These are phyloP conservation scores for Cyphomyrus plagiostoma DNA, from an alignment of 2,113 vertebrate genomes.

Conservation along the genomic window DNA sequence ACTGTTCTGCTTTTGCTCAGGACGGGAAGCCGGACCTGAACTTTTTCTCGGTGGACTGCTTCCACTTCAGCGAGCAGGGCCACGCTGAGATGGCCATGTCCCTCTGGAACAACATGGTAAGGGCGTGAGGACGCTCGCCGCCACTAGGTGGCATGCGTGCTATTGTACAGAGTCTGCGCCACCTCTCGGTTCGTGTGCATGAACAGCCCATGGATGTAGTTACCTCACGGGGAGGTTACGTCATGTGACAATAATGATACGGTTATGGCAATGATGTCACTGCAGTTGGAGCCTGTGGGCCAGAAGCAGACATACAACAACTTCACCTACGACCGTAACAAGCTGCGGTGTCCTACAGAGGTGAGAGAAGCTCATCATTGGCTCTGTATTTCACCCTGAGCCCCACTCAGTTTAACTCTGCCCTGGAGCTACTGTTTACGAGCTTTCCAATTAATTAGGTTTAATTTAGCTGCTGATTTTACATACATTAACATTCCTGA, in stretches of 20 bases:
- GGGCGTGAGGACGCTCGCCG: neutral
- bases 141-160: neutral
- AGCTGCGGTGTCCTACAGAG: constrained; percentile 73
- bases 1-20: constrained; percentile 48
- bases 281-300: constrained; percentile 79
- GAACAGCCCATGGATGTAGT: too few species aligned
- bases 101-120: constrained; percentile 95
- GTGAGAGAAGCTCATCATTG: constrained; percentile 56
- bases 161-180: neutral
- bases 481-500: neutral
- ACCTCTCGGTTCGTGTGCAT: neutral
- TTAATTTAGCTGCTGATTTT: neutral
- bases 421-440: neutral
- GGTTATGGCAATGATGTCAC: constrained; percentile 30
- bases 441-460: neutral
- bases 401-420: neutral
- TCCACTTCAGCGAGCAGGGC: constrained; percentile 77
- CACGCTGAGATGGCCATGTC: constrained; percentile 78
- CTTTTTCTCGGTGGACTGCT: constrained; percentile 82
- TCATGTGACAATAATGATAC: neutral
- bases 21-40: constrained; percentile 58
- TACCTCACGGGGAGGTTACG: neutral
- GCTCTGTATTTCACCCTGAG: neutral
- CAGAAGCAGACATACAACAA: constrained; percentile 74
- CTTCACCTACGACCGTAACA: constrained; percentile 68